phyloP scores from a whole-genome alignment of 2,113 vertebrate species.

The Cryptoleucopteryx plumbea region DNA sequence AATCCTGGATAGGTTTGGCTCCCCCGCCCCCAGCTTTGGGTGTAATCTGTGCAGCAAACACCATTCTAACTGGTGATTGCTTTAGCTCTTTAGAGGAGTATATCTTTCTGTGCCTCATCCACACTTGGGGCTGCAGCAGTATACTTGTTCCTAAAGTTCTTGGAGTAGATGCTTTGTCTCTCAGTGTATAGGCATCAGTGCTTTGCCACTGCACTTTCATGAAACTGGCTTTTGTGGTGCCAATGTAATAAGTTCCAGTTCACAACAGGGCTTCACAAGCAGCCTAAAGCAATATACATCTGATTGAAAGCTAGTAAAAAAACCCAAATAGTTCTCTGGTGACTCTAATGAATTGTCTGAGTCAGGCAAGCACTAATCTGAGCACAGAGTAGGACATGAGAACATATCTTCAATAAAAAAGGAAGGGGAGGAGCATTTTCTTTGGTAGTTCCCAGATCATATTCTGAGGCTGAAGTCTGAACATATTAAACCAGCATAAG shows the following conservation, averaged over 20 bases:
- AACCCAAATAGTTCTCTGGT: neutral
- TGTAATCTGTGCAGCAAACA: neutral
- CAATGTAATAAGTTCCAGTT: neutral
- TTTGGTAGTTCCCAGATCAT: neutral
- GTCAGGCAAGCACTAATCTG: neutral
- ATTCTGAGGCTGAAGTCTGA: neutral
- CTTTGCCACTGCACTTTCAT: neutral
- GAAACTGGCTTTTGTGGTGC: neutral
- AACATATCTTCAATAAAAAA: neutral
- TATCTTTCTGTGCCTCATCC: neutral
- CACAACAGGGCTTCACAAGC: neutral
- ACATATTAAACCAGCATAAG: neutral
- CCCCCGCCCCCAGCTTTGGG: neutral
- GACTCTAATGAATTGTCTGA: neutral
- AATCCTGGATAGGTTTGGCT: neutral
- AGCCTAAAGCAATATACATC: neutral
- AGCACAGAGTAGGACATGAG: neutral
- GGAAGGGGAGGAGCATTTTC: neutral
- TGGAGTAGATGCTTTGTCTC: neutral
- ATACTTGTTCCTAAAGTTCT: neutral
- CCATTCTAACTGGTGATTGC: neutral
- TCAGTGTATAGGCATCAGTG: neutral
- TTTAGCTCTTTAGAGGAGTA: neutral
- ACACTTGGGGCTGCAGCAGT: neutral
- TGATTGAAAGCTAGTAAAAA: neutral